These are phyloP conservation scores for Manduca sexta DNA, from an alignment of 1,140 invertebrate genomes.

Conservation along the genomic window DNA sequence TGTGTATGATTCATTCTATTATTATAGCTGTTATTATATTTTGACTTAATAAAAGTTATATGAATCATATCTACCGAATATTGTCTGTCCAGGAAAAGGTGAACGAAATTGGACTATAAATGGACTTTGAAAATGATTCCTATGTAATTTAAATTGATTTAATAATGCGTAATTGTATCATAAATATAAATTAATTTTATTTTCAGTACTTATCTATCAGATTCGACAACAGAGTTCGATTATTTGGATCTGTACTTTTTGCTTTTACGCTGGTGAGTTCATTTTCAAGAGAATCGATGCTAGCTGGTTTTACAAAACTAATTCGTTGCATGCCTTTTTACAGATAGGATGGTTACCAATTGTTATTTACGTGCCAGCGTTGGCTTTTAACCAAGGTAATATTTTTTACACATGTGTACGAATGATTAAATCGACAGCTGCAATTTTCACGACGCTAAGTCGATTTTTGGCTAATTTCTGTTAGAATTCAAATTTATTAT, in stretches of 20 bases:
- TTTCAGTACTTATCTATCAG: slow-evolving; percentile 87
- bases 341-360: slow-evolving; percentile 81
- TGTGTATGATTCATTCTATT: too few species aligned
- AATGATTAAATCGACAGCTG: too few species aligned
- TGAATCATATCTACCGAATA: too few species aligned
- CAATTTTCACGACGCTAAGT: too few species aligned
- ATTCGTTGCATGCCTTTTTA: slow-evolving; percentile 13
- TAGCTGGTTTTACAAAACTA: not conserved
- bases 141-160: too few species aligned
- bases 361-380: slow-evolving; percentile 82
- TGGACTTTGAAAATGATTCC: too few species aligned
- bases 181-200: slow-evolving; percentile 12
- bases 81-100: too few species aligned
- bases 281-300: slow-evolving; percentile 14
- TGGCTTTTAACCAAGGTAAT: slow-evolving; percentile 84
- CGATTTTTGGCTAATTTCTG: too few species aligned
- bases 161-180: not conserved
- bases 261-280: slow-evolving; percentile 80
- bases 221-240: slow-evolving; percentile 81
- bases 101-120: too few species aligned
- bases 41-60: too few species aligned
- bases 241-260: slow-evolving; percentile 83
- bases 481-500: too few species aligned
- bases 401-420: not conserved
- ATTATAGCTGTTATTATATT: too few species aligned